These are phyloP conservation scores for Dasyurus viverrinus DNA, from an alignment of 2,113 vertebrate genomes.

Conservation along the genomic window DNA sequence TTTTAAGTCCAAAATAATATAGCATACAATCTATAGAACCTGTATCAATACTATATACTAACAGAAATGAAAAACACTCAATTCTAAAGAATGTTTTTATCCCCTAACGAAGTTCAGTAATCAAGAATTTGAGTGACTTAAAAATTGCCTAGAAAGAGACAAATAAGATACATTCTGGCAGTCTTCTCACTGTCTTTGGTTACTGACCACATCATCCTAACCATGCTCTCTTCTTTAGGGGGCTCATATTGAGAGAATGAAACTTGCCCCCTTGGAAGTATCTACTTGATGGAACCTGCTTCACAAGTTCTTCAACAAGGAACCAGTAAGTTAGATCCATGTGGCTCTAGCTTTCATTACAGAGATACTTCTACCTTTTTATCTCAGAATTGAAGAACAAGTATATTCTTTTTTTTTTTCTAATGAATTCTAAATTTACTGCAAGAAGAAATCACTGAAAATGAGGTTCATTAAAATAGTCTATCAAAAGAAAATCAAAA, in stretches of 20 bases:
- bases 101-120: not conserved
- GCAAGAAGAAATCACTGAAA: conserved; percentile 12
- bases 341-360: conserved; percentile 15
- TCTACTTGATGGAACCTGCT: not conserved
- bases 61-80: not conserved
- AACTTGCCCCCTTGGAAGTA: not conserved
- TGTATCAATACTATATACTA: not conserved
- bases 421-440: conserved; percentile 23
- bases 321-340: conserved; percentile 18
- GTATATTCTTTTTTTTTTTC: not conserved
- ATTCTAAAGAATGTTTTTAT: conserved; percentile 17
- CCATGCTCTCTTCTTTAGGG: not conserved
- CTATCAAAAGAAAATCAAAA: conserved; percentile 34
- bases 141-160: not conserved
- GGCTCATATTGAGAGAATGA: not conserved
- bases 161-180: too few relatives aligned
- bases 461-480: not conserved
- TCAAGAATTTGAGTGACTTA: not conserved
- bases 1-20: conserved; percentile 37
- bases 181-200: too few relatives aligned
- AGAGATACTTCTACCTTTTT: conserved; percentile 25
- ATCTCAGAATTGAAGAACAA: conserved; percentile 5
- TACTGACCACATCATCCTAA: not conserved
- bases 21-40: not conserved
- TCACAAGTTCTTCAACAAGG: conserved; percentile 16